phyloP scores from a whole-genome alignment of 2,888 invertebrate species.

The Polyploca ridens region DNA sequence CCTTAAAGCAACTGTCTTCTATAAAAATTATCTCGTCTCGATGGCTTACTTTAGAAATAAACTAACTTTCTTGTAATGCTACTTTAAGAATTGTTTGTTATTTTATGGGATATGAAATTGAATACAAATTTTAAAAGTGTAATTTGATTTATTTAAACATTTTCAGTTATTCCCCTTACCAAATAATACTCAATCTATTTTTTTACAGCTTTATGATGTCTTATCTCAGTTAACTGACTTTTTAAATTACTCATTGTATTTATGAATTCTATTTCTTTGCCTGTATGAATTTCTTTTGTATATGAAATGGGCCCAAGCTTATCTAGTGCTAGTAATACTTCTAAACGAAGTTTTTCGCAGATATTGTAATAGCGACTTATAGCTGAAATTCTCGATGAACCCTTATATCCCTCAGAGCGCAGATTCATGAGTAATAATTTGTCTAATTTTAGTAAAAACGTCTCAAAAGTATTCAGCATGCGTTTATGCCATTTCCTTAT shows the following conservation, averaged over 20 bases:
- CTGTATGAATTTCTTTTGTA: slow-evolving; percentile 15
- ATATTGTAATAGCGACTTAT: slow-evolving; percentile 30
- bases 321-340: slow-evolving; percentile 36
- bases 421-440: slow-evolving; percentile 22
- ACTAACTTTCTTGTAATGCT: neutral
- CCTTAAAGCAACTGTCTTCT: no score
- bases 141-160: neutral
- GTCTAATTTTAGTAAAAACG: slow-evolving; percentile 22
- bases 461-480: slow-evolving; percentile 15
- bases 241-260: slow-evolving; percentile 27
- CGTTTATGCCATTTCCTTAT: neutral
- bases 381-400: slow-evolving; percentile 18
- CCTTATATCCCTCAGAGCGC: slow-evolving; percentile 19
- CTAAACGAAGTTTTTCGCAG: slow-evolving; percentile 33
- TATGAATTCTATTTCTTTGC: slow-evolving; percentile 21
- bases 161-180: neutral
- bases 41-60: neutral
- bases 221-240: slow-evolving; percentile 22
- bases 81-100: neutral
- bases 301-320: slow-evolving; percentile 26
- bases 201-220: no score
- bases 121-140: neutral
- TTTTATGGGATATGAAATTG: slow-evolving; percentile 3
- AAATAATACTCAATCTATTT: neutral
- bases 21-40: no score